Evolutionary conservation across 1,140 invertebrate genomes (phyloP), one percentile per base, ranked within the genome.

Genomic region (Chrysomallon squamiferum): DNA sequence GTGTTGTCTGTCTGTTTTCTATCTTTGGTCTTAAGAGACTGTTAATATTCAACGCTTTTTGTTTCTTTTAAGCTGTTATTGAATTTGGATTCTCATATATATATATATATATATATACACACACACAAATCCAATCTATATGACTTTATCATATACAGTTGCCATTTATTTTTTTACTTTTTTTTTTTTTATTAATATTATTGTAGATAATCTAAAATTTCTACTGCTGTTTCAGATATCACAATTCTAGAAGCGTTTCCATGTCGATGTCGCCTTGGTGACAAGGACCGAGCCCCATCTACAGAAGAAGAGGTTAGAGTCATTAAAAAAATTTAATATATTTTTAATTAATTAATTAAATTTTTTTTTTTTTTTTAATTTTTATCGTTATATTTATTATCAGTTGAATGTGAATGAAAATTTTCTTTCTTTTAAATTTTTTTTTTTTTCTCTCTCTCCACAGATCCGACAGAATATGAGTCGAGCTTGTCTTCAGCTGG

Each of bases 231-330:
- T 74, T 38, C 69, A 83, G 81, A 80, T 73, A 67, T 83, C 29
- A 90, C 91, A 58, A 92, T 97, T 68, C 93, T 91, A 47, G 93
- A 93, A 80, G 93, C 94, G 66, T 96, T 94, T 88, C 95, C 95
- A 22, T 95, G 93, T 78, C 89, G 92, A 49, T 93, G 92, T 80
- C 90, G 91, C 63, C 90, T 95, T 52, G 90, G 89, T 68, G 93
- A 95, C 78, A 88, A 89, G 68, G 90, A 92, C 69, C 81, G 73
- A 71, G 79, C 80, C 41, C 54, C 73, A 22, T 32, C 76, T 29
- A 76, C 85, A 18, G 84, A 86, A 72, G 84, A 86, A 65, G 84
- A 86, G 75, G 85, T 87, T 63, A 66, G 63, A 59, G 11, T 45
- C 9, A 52, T 59, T 47, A n/a, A n/a, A 47, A n/a, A 27, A 15